Evolutionary conservation across 1,140 invertebrate genomes (phyloP).

Genomic region (Limonius californicus): DNA sequence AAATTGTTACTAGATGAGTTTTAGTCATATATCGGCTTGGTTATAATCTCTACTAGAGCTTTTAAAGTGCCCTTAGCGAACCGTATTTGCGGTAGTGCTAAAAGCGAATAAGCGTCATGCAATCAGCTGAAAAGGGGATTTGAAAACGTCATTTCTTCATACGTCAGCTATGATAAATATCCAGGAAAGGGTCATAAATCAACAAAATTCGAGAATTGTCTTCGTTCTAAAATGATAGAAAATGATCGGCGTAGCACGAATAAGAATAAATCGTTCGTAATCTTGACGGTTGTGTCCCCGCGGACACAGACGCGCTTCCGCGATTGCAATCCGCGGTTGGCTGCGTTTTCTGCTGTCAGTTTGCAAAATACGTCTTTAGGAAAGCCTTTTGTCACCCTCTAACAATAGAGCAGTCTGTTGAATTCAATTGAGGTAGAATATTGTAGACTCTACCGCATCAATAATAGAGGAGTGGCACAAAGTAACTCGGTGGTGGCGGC

Average conservation of each 20-base stretch:
- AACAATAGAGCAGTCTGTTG: too few relatives aligned
- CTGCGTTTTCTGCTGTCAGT: not conserved
- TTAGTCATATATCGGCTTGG: too few relatives aligned
- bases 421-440: too few relatives aligned
- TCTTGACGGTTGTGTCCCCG: not conserved
- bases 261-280: conserved; percentile 1
- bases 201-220: not conserved
- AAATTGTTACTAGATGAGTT: too few relatives aligned
- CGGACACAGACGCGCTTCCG: not conserved
- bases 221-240: conserved; percentile 3
- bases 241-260: conserved; percentile 2
- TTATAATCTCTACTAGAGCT: too few relatives aligned
- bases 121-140: too few relatives aligned
- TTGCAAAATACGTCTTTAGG: not conserved
- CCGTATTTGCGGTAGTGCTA: too few relatives aligned
- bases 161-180: not conserved
- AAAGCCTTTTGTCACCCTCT: not conserved
- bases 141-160: too few relatives aligned
- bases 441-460: not conserved
- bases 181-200: not conserved
- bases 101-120: too few relatives aligned
- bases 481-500: too few relatives aligned
- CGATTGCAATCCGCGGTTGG: not conserved
- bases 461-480: not conserved
- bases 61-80: too few relatives aligned